Evolutionary conservation across 53 echinoderm and acorn worm genomes (phyloP), one percentile per base, ranked within the genome.

Genomic region (Patiria pectinifera): DNA sequence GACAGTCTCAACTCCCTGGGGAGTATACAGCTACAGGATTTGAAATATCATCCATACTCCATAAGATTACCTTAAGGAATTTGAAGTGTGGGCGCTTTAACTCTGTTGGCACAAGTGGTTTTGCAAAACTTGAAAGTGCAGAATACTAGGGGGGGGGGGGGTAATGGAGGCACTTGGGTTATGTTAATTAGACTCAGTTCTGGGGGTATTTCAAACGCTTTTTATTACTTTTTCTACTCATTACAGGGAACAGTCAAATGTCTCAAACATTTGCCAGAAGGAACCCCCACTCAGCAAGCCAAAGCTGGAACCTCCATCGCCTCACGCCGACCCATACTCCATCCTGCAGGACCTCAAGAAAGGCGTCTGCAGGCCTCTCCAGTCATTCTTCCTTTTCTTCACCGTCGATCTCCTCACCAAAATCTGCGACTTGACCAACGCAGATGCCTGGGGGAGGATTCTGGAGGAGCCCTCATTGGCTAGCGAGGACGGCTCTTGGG

Each of bases 341-440:
- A 59, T 87, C 77, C 76, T 77, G 10, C 58, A 87, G 43, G 59
- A 78, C 78, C 26, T 78, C 78, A 78, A 59, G 78, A 62, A 18
- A 47, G 87, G 87, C 59, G 44, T 72, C 87, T 24, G 16, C 24
- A n/a, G 77, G 25, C 87, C 87, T 15, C 78, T 87, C 9, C 53
- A 87, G 59, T 15, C 58, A 15, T 87, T 87, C 79, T 59, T 77
- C 62, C 77, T 87, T 59, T 87, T 87, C 61, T 87, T 87, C 87
- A 87, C 59, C 4, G 78, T 62, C 4, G 78, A 78, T 45, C 58
- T 87, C 78, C 78, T 87, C 21, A 44, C 18, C 76, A 77, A 19
- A 53, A 78, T 87, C 12, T 87, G 78, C 22, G 77, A 78, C 44
- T 58, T 87, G 77, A 87, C 87, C 59, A 87, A 87, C 46, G 48